These are phyloP conservation scores for Datnioides undecimradiatus DNA, from an alignment of 2,113 vertebrate genomes.

Conservation along the genomic window DNA sequence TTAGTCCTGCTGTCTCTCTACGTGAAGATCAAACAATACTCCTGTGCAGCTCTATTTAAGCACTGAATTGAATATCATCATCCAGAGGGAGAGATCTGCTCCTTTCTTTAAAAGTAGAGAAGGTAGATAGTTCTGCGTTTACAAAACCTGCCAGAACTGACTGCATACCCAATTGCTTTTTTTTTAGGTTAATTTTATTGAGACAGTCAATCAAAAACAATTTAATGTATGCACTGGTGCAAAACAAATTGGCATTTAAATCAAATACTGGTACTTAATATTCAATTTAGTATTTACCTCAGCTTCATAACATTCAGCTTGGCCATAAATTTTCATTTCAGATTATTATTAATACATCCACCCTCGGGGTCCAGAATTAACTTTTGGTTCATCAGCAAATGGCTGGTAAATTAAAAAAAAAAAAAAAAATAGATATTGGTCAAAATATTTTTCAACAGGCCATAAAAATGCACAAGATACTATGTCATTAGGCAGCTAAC, in stretches of 20 bases:
- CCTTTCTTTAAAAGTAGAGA: not conserved
- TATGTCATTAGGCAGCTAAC: too few species aligned
- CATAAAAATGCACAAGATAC: too few species aligned
- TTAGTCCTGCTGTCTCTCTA: not conserved
- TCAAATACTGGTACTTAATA: conserved; percentile 4
- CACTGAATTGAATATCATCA: not conserved
- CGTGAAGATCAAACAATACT: not conserved
- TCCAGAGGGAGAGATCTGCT: not conserved
- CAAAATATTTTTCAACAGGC: too few species aligned
- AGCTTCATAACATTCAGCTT: conserved; percentile 9
- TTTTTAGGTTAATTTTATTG: not conserved
- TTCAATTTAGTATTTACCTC: conserved; percentile 29
- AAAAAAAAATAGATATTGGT: too few species aligned
- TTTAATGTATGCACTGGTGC: conserved; percentile 19
- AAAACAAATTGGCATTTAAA: conserved; percentile 28
- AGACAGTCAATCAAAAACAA: conserved; percentile 23
- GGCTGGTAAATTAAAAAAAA: too few species aligned
- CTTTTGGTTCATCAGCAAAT: too few species aligned
- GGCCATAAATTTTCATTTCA: conserved; percentile 5
- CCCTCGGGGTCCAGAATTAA: too few species aligned
- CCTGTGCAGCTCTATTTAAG: not conserved
- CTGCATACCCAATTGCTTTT: conserved; percentile 9
- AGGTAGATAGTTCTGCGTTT: not conserved
- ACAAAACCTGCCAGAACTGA: not conserved
- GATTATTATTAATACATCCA: not conserved